Percentiles rank a stretch among this genome's conserved stretches.
These are phyloP conservation scores for Ophthalmolycus amberensis DNA, from an alignment of 2,113 vertebrate species.

Conservation along the genomic window DNA sequence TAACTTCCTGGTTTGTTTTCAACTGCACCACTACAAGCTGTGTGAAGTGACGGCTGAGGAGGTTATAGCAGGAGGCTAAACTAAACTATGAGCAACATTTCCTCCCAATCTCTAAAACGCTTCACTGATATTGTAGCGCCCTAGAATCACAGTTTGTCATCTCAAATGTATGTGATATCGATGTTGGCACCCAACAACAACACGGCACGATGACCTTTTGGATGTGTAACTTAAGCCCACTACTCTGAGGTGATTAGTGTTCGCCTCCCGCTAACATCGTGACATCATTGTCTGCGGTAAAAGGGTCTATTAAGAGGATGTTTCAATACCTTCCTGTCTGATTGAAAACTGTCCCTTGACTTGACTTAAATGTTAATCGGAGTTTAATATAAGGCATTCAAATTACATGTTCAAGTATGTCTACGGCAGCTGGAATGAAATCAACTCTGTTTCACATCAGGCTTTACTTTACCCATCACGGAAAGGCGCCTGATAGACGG, in stretches of 20 bases:
- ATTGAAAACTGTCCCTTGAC: neutral
- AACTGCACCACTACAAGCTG: neutral
- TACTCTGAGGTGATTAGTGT: neutral
- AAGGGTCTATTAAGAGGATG: neutral
- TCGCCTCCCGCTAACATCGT: neutral
- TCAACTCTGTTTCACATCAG: neutral
- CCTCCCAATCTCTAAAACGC: neutral
- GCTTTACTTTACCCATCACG: neutral
- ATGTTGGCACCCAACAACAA: neutral
- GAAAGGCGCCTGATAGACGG: neutral
- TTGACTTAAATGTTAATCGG: neutral
- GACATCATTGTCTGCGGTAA: neutral
- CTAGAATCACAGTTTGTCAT: neutral
- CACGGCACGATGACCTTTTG: neutral
- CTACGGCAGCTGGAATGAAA: conserved; percentile 38
- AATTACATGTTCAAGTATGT: neutral
- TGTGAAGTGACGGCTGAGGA: neutral
- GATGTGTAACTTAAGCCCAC: neutral
- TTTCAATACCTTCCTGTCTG: neutral
- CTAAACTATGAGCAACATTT: neutral
- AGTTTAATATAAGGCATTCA: neutral
- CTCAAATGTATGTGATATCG: neutral
- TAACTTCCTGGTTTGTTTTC: neutral
- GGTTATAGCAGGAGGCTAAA: neutral
- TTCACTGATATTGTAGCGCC: neutral